Evolutionary conservation across 2,797 vertebrate species (phyloP).

Genomic region (Schizopygopsis malacanthus): DNA sequence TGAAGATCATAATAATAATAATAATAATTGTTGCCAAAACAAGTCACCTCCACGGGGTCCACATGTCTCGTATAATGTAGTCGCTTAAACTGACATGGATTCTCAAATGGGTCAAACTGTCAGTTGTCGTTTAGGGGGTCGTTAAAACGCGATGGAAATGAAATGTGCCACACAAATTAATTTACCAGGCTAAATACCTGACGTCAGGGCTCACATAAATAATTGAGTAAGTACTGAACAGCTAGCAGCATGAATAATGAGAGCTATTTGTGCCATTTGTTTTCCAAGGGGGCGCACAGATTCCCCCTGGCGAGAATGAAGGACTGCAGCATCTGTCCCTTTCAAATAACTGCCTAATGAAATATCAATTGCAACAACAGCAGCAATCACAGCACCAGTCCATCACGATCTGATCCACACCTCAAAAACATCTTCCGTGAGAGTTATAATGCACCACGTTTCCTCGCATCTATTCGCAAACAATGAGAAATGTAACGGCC

Average conservation of each 20-base stretch:
- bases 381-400: conserved; percentile 37
- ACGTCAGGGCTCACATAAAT: conserved; percentile 83
- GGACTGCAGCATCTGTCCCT: conserved; percentile 48
- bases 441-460: background rate
- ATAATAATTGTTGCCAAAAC: conserved; percentile 50
- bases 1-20: background rate
- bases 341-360: conserved; percentile 31
- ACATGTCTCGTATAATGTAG: conserved; percentile 31
- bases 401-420: conserved; percentile 8
- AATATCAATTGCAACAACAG: conserved; percentile 41
- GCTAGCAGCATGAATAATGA: conserved; percentile 74
- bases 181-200: conserved; percentile 82
- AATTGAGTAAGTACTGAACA: conserved; percentile 82
- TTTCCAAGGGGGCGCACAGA: conserved; percentile 67
- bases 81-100: conserved; percentile 85
- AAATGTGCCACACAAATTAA: conserved; percentile 94
- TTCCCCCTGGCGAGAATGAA: conserved; percentile 62
- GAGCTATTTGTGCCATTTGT: conserved; percentile 60
- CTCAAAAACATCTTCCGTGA: background rate
- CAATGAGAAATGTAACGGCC: conserved; percentile 13
- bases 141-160: conserved; percentile 82
- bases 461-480: background rate
- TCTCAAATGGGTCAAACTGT: conserved; percentile 89
- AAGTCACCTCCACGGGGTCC: background rate
- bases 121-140: conserved; percentile 87